Base-by-base conservation (phyloP, 2,113 vertebrate genomes). In the Kryptolebias marmoratus region DNA sequence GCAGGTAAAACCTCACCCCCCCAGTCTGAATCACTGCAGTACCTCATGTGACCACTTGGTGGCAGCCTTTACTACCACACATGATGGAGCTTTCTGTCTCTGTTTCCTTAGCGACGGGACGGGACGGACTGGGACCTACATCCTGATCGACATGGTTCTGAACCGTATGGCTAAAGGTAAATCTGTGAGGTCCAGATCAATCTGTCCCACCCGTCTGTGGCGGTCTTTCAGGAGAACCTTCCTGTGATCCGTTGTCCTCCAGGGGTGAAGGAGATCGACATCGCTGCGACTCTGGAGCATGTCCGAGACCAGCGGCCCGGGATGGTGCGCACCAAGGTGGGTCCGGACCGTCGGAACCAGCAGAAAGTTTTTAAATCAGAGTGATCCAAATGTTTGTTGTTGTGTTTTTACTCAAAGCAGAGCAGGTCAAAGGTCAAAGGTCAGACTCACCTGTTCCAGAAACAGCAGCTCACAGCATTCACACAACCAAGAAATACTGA, bases 201-300 rank as follows among this genome's bases (percentile, higher is more conserved):
- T 42, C 5, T 42, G 5, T 36, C 39, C 5, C 5, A 42, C 39
- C 5, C 9, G 39, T 9, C 39, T 10, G 39, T 4, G 7, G 2
- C 12, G 44, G 10, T 45, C 10, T 9, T 4, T 45, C 15, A 48
- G 15, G 14, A 18, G 52, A 71, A 13, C 9, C 9, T 44, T 22
- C 27, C 30, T 48, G 4, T 54, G 15, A 54, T 32, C 36, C 31
- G 6, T 61, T 77, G 91, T 81, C 86, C 64, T 90, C 77, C 93
- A 99, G 97, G 98, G 69, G 97, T 98, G 80, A 99, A 99, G 80
- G 98, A 99, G 93, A 97, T 99, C 45, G 98, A 99, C 92, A 99
- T 99, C 39, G 98, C 98, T 12, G 98, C 98, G 15, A 98, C 97
- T 5, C 94, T 99, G 93, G 98, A 99, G 91, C 97, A 99, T 80